Base-by-base conservation (phyloP, 2,113 vertebrate genomes). In the Megaceryle torquata region DNA sequence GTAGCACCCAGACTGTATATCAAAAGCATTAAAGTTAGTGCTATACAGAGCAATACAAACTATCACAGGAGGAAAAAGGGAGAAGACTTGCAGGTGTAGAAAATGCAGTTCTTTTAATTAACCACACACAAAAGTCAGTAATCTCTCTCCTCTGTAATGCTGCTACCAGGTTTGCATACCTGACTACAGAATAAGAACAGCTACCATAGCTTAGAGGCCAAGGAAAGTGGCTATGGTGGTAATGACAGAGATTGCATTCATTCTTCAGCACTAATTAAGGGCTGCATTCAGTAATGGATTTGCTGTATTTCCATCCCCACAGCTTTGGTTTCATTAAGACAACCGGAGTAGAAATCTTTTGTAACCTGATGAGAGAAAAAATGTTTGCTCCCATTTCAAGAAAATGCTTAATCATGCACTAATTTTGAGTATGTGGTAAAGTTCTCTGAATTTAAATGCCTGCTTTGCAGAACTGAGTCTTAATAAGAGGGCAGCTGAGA, bases 311-410 rank as follows among this genome's bases (percentile, higher is more conserved):
- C 81, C 54, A 46, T 35, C 59, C 2, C 13, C 35, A 77, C 33
- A 59, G 82, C 31, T 89, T 89, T 89, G 75, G n/a, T 72, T 94
- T 82, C 71, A 80, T 86, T 80, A 86, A 80, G 59, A 61, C 48
- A 80, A 33, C 2, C 31, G 57, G 59, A 76, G 10, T 50, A 82
- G 21, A 65, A 88, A 81, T 26, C 43, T 89, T 70, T 64, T 50
- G 19, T 37, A 82, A 70, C 20, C 54, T 75, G 14, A 77, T 56
- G 82, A 91, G 37, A 77, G 33, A 86, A 95, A 93, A 94, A 89
- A 59, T 46, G 6, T 43, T 91, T 29, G 4, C 26, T 79, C 70
- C 60, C 3, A 1, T 82, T 92, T 79, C 43, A 61, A 61, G 56
- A 57, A 83, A 76, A 57, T 77, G 70, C 29, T 91, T 93, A 82